Percentiles rank a stretch among this genome's conserved stretches.
These are phyloP conservation scores for Gadopsis bispinosus DNA, from an alignment of 2,797 vertebrate species.

Conservation along the genomic window DNA sequence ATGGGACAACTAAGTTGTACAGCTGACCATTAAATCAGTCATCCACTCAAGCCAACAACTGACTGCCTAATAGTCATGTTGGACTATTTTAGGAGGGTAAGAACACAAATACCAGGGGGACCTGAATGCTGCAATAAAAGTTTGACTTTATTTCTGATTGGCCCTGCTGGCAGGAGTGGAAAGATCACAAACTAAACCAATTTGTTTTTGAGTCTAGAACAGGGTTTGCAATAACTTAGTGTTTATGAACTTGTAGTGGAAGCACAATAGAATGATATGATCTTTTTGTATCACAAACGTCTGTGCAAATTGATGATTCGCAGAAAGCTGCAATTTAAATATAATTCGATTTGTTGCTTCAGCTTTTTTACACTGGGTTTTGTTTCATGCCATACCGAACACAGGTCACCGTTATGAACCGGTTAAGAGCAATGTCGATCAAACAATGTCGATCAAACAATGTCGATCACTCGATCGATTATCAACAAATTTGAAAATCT, in stretches of 20 bases:
- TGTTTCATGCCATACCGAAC: background rate
- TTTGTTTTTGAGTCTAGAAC: too few relatives aligned
- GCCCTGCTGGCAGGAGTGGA: too few relatives aligned
- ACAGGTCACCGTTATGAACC: background rate
- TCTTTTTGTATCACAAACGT: background rate
- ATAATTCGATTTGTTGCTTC: background rate
- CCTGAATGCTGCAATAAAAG: background rate
- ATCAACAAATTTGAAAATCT: background rate
- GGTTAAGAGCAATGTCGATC: background rate
- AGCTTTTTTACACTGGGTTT: background rate
- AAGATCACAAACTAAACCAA: background rate
- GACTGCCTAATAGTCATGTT: too few relatives aligned
- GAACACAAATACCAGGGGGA: background rate
- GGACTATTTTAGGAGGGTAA: background rate
- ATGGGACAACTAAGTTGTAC: background rate
- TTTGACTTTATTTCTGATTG: background rate
- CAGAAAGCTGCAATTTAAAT: background rate
- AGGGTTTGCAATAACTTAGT: background rate
- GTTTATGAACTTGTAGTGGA: background rate
- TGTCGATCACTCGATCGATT: too few relatives aligned
- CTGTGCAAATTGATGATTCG: background rate
- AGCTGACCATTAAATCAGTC: background rate
- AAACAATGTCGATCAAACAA: too few relatives aligned
- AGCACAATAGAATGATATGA: background rate
- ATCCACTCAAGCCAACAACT: too few relatives aligned